phyloP scores from a whole-genome alignment of 2,888 invertebrate genomes.

The Selenia dentaria region DNA sequence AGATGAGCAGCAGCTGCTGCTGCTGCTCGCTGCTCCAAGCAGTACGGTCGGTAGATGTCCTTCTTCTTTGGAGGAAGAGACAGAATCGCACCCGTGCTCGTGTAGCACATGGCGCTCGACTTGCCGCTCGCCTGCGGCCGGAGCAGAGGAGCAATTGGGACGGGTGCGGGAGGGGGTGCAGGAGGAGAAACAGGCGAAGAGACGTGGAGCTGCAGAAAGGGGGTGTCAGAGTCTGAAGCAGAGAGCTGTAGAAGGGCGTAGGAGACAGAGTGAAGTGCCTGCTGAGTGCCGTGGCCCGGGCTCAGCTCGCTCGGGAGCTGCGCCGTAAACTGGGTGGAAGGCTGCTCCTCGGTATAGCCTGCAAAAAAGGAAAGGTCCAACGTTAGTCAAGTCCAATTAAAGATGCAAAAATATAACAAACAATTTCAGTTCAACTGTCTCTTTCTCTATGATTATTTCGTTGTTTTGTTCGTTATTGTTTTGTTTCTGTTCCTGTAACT shows the following conservation, averaged over 20 bases:
- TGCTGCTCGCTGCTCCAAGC: conserved; percentile 87
- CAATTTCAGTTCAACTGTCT: too few relatives aligned
- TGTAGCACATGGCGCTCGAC: conserved; percentile 93
- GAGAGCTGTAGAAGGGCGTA: conserved; percentile 79
- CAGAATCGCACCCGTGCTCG: conserved; percentile 92
- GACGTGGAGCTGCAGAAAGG: conserved; percentile 76
- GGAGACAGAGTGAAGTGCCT: conserved; percentile 72
- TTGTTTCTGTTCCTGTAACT: too few relatives aligned
- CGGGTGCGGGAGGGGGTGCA: conserved; percentile 49
- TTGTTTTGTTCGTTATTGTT: too few relatives aligned
- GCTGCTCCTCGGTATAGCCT: conserved; percentile 92
- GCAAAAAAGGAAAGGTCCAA: conserved; percentile 42
- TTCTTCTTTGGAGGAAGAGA: conserved; percentile 95
- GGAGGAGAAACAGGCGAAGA: conserved; percentile 79
- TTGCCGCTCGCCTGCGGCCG: conserved; percentile 85
- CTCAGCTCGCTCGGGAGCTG: conserved; percentile 89
- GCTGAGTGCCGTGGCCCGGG: conserved; percentile 80
- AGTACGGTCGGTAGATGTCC: conserved; percentile 95
- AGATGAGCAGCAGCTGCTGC: conserved; percentile 72
- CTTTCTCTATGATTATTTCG: too few relatives aligned
- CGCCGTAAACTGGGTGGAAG: conserved; percentile 90
- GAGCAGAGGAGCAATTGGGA: not conserved
- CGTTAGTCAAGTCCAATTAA: too few relatives aligned
- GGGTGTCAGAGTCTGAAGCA: conserved; percentile 67
- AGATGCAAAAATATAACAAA: too few relatives aligned